Evolutionary conservation across 64 coral and sea anemone species (phyloP), one percentile per base, ranked within the genome.

Genomic region (Astreopora myriophthalma): DNA sequence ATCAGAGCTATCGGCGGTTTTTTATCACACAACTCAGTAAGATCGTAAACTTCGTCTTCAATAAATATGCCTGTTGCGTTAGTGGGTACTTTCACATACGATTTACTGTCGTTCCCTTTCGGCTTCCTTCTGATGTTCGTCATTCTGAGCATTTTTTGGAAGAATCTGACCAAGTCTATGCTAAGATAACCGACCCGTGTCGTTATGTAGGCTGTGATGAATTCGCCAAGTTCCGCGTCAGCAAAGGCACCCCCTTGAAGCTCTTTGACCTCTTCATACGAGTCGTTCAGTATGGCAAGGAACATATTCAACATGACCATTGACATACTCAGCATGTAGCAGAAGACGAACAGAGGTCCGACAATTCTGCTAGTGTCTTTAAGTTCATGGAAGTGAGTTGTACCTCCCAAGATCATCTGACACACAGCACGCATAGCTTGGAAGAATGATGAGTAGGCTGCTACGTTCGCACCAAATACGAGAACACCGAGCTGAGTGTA

Each of bases 301-400:
- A 93, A 93, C 91, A 93, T 93, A 74, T 88, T 93, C 1, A 93
- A 71, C 24, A 93, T 85, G 58, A 93, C 80, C 91, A 87, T 87
- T 7, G 85, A 88, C 91, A 93, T 93, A 26, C 72, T 88, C 2
- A 93, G 22, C 91, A 88, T 93, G 36, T 79, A 93, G 28, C 86
- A 76, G 42, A 93, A 93, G 7, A 71, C 80, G 73, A 88, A 93
- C 16, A 88, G 64, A 8, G 91, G 91, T 16, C 91, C 91, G 2
- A 93, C 48, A 34, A 93, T 58, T n/a, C 73, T 76, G 68, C 86
- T 80, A 16, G 75, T 61, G 12, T 37, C 36, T 49, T 88, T 19
- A 20, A 93, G 38, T 33, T 93, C 85, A 20, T 79, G 86, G 58
- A 93, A 88, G 26, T 87, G 85, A 44, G 80, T 80, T 37, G 77